Percentiles rank a stretch among this genome's conserved stretches.
phyloP scores from a whole-genome alignment of 2,797 vertebrate species.

The Ataeniobius toweri region DNA sequence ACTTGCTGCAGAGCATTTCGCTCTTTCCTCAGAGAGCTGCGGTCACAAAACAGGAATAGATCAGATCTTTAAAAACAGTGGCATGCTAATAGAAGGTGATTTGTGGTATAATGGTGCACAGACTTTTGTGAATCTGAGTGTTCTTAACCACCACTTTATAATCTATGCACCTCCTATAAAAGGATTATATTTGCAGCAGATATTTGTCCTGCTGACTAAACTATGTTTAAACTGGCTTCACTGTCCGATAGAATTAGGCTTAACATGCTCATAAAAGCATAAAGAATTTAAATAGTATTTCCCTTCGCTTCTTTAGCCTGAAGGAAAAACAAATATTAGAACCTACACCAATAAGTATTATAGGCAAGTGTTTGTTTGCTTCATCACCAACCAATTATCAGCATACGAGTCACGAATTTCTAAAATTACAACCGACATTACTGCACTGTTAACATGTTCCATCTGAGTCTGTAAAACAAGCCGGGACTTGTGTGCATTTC shows the following conservation, averaged over 20 bases:
- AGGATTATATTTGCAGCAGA: neutral
- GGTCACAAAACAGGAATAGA: slow-evolving; percentile 15
- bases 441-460: slow-evolving; percentile 9
- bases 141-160: neutral
- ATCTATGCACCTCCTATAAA: neutral
- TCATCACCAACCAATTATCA: neutral
- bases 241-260: neutral
- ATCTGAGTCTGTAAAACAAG: slow-evolving; percentile 40
- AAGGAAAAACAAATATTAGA: neutral
- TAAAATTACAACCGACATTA: slow-evolving; percentile 7
- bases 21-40: slow-evolving; percentile 92
- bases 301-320: neutral
- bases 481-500: slow-evolving; percentile 41
- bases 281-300: neutral
- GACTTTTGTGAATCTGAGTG: neutral
- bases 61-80: neutral
- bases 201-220: neutral
- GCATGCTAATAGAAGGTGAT: neutral
- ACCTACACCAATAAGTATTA: slow-evolving; percentile 7
- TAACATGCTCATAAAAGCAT: neutral
- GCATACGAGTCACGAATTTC: slow-evolving; percentile 9
- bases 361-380: slow-evolving; percentile 1
- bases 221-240: neutral
- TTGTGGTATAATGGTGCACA: neutral
- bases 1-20: slow-evolving; percentile 85